phyloP scores from a whole-genome alignment of 2,113 vertebrate species.

The Equus quagga region DNA sequence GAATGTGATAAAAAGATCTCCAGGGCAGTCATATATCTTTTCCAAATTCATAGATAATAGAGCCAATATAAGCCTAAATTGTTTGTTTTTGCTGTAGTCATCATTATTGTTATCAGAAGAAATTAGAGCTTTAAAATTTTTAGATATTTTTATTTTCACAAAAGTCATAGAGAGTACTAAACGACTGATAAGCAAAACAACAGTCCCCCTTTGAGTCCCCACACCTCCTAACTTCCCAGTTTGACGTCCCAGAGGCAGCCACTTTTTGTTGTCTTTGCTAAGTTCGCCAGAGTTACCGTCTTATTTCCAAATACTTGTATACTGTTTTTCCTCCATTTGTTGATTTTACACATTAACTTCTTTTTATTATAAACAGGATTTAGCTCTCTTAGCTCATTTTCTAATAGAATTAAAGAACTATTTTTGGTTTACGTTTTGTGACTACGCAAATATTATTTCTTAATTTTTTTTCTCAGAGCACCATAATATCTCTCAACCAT shows the following conservation, averaged over 20 bases:
- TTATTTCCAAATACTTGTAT: constrained; percentile 5
- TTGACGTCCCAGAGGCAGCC: neutral
- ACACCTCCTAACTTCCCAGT: neutral
- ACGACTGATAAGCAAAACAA: neutral
- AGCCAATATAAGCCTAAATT: neutral
- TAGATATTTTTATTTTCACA: neutral
- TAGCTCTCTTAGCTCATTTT: neutral
- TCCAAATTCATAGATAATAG: neutral
- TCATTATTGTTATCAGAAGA: constrained; percentile 2
- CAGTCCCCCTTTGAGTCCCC: rapidly evolving
- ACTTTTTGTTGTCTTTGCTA: neutral
- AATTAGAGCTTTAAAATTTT: neutral
- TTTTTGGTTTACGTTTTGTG: constrained; percentile 32
- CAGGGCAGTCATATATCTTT: neutral
- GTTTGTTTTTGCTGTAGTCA: neutral
- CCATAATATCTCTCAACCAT: neutral
- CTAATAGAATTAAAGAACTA: neutral
- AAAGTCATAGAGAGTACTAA: neutral
- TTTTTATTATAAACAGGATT: neutral
- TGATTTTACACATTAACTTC: constrained; percentile 49
- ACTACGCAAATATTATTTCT: constrained; percentile 26
- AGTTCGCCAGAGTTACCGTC: neutral
- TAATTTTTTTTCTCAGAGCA: neutral
- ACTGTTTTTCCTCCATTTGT: neutral
- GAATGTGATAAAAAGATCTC: neutral